Base-by-base conservation (phyloP, 1,140 invertebrate genomes). In the Lucilia cuprina region DNA sequence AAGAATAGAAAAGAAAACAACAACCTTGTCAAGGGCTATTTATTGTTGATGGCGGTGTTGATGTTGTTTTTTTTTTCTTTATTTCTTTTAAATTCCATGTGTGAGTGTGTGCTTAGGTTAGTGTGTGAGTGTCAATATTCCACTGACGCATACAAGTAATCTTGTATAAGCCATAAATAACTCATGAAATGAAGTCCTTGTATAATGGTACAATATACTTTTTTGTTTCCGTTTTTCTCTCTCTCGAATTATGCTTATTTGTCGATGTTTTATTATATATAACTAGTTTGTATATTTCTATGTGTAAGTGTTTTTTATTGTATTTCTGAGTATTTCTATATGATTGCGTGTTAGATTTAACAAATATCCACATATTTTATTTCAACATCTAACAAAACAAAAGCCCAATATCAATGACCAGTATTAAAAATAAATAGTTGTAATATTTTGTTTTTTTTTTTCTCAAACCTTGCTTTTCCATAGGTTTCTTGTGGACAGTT, bases 161-260 rank as follows among this genome's bases (percentile, higher is more conserved):
- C 65, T 70, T 70, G 65, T 80, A 35, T 50, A 50, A 80, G 77
- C 77, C 77, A 80, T 80, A 80, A 80, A 80, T 80, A 80, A 80
- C 77, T 80, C 77, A 80, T 80, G 77, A 80, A 49, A 80, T 80
- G 41, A 80, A 80, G 77, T 80, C 77, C 77, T 80, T 80, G 77
- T 41, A 10, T 80, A 80, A 80, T 80, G 77, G 77, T 70, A 10
- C 41, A 49, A 12, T 50, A 78, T 41, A 78, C 41, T 47, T 41
- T 41, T 78, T 75, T 77, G 55, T 60, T 60, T 17, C n/a, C n/a
- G 55, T 60, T 60, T 60, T 60, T 60, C 5, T 60, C 13, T 60
- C n/a, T 60, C 14, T 21, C 17, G 7, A 55, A 55, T 55, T 55
- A 12, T 55, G 41, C 50, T n/a, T 55, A 55, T 55, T 41, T 13